Base-by-base conservation (phyloP, 1,140 invertebrate species). In the Andricus grossulariae region DNA sequence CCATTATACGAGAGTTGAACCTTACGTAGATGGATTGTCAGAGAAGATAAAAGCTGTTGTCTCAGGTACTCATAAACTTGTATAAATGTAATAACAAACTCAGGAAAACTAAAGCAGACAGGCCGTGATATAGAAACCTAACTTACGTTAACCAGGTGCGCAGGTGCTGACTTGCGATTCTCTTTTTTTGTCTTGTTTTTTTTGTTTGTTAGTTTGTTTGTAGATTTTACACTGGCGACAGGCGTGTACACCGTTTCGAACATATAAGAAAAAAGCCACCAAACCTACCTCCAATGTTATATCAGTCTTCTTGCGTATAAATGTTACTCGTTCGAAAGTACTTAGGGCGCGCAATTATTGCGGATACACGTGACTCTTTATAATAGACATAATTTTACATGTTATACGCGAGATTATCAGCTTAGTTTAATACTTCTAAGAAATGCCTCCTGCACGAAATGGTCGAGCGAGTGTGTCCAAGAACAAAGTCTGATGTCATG, bases 51-150 rank as follows among this genome's bases (percentile, higher is more conserved):
- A 66, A 74, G 50, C 71, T 79, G 66, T 54, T 75, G 76, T 83
- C 87, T 86, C 87, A 86, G 87, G 82, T 86, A 86, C 80, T 83
- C 85, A 78, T 80, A 77, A 79, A 82, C 66, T 52, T 71, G 74
- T 76, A 82, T 87, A 88, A 88, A 88, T 87, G 83, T 88, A 89
- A 85, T 85, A 90, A 90, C 86, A 88, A 89, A 91, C 90, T 91
- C 90, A 91, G 90, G 90, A 90, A 91, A 90, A 87, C 88, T 89
- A 83, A 91, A 91, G 89, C 90, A 91, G 88, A 84, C 90, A 91
- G 90, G 90, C 90, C 90, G 90, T 91, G 90, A 91, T 91, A 88
- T 88, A 84, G 81, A 81, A 51, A 78, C 81, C 79, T 83, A 84
- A 81, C 80, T 82, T 50, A 72, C 72, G 75, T 84, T 84, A 78